These are phyloP conservation scores for Torymus texanus DNA, from an alignment of 2,888 invertebrate species.

Conservation along the genomic window DNA sequence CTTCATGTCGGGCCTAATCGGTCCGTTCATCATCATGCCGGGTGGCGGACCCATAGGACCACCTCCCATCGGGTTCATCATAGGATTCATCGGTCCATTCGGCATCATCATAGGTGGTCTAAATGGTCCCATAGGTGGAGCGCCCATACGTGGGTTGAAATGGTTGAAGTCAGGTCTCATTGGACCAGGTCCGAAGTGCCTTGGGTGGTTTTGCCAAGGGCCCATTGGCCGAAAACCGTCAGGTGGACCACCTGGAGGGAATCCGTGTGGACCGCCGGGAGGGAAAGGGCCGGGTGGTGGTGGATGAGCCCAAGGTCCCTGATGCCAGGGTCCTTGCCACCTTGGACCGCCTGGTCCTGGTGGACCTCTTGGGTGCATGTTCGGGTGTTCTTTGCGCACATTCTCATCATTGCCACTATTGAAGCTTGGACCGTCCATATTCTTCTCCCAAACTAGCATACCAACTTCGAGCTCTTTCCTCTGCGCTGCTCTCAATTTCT, in stretches of 20 bases:
- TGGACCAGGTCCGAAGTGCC: constrained; percentile 64
- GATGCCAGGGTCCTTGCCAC: constrained; percentile 67
- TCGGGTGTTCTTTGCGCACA: constrained; percentile 34
- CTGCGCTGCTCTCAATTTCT: constrained; percentile 81
- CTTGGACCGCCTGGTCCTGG: constrained; percentile 28
- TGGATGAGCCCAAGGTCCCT: constrained; percentile 69
- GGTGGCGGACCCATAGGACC: constrained; percentile 63
- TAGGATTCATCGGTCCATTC: constrained; percentile 62
- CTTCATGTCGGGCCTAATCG: constrained; percentile 32
- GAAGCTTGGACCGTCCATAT: constrained; percentile 6
- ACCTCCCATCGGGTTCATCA: constrained; percentile 63
- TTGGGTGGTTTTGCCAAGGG: constrained; percentile 71
- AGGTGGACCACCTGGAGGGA: constrained; percentile 66
- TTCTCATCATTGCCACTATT: constrained; percentile 42
- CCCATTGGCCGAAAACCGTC: constrained; percentile 67
- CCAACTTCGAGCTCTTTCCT: constrained; percentile 72
- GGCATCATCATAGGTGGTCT: constrained; percentile 40
- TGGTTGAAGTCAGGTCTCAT: constrained; percentile 69
- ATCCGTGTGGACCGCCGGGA: constrained; percentile 64
- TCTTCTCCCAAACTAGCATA: constrained; percentile 51
- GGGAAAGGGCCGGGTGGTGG: constrained; percentile 70
- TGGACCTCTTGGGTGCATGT: constrained; percentile 14
- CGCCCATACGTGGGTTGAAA: constrained; percentile 58
- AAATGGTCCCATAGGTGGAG: constrained; percentile 51
- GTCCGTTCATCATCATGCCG: constrained; percentile 61